Evolutionary conservation across 1,140 invertebrate species (phyloP).

Genomic region (Vanessa atalanta): DNA sequence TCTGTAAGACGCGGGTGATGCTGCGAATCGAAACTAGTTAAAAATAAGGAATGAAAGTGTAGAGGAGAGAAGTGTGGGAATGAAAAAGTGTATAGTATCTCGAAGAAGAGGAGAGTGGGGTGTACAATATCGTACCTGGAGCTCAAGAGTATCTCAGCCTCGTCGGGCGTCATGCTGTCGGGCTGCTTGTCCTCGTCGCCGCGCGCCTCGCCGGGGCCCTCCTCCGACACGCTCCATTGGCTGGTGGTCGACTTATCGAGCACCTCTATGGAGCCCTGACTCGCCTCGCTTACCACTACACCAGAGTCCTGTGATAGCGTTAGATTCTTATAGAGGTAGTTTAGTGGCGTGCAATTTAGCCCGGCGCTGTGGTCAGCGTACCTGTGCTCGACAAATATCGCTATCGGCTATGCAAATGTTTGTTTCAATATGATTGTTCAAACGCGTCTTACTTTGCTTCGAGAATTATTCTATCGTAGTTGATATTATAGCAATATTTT

Average conservation of each 20-base stretch:
- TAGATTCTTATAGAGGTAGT: not conserved
- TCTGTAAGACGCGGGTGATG: too few relatives aligned
- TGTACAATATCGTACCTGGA: constrained; percentile 82
- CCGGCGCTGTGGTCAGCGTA: not conserved
- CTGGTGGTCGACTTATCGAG: constrained; percentile 80
- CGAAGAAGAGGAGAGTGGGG: not conserved
- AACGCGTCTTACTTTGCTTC: not conserved
- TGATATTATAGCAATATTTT: too few relatives aligned
- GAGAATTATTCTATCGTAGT: not conserved
- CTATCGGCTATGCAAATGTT: not conserved
- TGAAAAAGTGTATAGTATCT: not conserved
- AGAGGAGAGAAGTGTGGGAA: too few relatives aligned
- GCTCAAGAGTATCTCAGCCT: constrained; percentile 91
- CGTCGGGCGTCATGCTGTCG: constrained; percentile 56
- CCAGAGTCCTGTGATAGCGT: constrained; percentile 68
- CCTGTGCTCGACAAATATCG: not conserved
- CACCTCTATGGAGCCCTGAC: constrained; percentile 79
- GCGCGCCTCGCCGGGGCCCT: constrained; percentile 64
- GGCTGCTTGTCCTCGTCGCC: constrained; percentile 57
- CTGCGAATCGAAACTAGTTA: too few relatives aligned
- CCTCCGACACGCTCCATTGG: constrained; percentile 80
- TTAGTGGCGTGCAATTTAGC: not conserved
- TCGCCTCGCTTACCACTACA: constrained; percentile 78
- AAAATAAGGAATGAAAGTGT: too few relatives aligned
- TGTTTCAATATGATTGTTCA: not conserved